A percentile compares a stretch with the other conserved stretches of the same genome.
Conservation (phyloP, 2,797 vertebrate genomes). For the Podarcis siculus region DNA sequence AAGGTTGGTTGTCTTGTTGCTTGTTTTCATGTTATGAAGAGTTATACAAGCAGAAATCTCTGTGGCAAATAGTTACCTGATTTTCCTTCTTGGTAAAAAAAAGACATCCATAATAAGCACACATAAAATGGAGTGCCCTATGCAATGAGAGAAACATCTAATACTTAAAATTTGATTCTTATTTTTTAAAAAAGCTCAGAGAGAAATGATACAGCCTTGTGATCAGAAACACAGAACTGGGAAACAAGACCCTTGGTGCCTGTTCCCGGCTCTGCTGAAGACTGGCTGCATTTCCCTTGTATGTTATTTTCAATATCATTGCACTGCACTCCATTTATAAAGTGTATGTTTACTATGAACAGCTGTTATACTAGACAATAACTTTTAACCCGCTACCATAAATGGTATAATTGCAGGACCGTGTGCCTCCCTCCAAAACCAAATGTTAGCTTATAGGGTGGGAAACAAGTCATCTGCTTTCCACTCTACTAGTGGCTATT, state of each 20-base stretch:
- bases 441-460: slow-evolving; percentile 1
- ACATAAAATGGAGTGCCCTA: not conserved
- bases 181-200: not conserved
- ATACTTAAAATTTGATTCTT: not conserved
- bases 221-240: not conserved
- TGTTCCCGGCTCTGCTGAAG: not conserved
- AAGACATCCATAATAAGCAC: not conserved
- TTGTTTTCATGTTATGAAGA: not conserved
- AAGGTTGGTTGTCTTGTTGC: not conserved
- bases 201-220: not conserved
- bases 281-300: not conserved
- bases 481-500: not conserved
- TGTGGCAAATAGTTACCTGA: not conserved
- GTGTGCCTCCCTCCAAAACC: not conserved
- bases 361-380: slow-evolving; percentile 28
- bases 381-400: slow-evolving; percentile 12
- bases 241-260: not conserved
- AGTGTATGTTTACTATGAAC: slow-evolving; percentile 30
- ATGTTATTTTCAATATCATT: slow-evolving; percentile 22
- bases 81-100: not conserved
- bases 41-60: not conserved
- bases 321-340: slow-evolving; percentile 11
- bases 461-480: not conserved
- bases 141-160: not conserved
- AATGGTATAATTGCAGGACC: slow-evolving; percentile 19